Evolutionary conservation across 2,888 invertebrate species (phyloP), one percentile per base, ranked within the genome.

Genomic region (Ophioninae sp.): DNA sequence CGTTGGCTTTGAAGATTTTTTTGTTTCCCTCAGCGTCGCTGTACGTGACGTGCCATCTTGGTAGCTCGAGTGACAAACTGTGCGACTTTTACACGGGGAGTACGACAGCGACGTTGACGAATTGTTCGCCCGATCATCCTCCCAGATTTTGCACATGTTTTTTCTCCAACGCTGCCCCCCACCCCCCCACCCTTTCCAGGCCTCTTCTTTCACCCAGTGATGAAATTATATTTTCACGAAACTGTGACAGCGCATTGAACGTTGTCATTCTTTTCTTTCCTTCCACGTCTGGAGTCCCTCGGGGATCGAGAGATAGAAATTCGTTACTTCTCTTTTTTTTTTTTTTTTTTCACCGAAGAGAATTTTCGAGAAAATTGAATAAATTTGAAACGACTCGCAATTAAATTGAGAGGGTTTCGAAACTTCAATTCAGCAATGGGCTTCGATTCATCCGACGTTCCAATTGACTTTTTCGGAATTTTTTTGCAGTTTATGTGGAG

Each of bases 81-180:
- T 50, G 21, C 10, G 20, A 56, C 56, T 41, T 56, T 13, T 65
- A 39, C 65, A 37, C 13, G 23, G 5, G 44, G 30, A 69, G 10
- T 17, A 41, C 41, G 59, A 61, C 30, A 23, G 56, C 30, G 79
- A 79, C 72, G 23, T 79, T 79, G 79, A 72, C 65, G 72, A 44
- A 79, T 79, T 23, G 70, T 57, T 23, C 41, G 44, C 64, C 72
- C 64, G 21, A 59, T 79, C 41, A 44, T 65, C 7, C 69, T 62
- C 41, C 41, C 57, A 23, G 7, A 57, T 70, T 64, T 59, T 20
- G 7, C 62, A 56, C 17, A 70, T 30, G 17, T 50, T 50, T 13
- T 56, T 39, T 56, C 57, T 20, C 21, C 41, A 41, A n/a, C 21
- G 13, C 69, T 3, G 30, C 30, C 30, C 30, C 30, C n/a, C n/a